Evolutionary conservation across 1,140 invertebrate species (phyloP).

Genomic region (Bradysia coprophila): DNA sequence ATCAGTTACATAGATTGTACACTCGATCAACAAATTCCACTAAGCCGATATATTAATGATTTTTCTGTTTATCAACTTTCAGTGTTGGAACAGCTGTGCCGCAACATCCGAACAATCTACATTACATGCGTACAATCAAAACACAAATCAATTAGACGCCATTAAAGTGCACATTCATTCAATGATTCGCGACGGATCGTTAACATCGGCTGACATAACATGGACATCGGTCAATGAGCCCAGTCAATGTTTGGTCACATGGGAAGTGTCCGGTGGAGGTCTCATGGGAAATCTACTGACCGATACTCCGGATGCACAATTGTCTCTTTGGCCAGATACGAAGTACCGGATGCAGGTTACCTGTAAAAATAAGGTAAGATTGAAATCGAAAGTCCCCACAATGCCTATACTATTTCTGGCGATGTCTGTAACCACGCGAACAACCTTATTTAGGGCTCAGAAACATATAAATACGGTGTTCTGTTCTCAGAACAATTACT

Average conservation of each 20-base stretch:
- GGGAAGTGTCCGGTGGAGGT: constrained; percentile 27
- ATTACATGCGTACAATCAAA: background rate
- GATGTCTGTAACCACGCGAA: too few relatives aligned
- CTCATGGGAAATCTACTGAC: constrained; percentile 29
- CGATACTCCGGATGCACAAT: constrained; percentile 23
- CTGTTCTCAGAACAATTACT: too few relatives aligned
- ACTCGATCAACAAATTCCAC: too few relatives aligned
- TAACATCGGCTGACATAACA: constrained; percentile 8
- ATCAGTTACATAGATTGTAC: too few relatives aligned
- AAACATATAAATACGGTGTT: too few relatives aligned
- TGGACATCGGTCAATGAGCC: constrained; percentile 8
- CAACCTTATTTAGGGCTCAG: too few relatives aligned
- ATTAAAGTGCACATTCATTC: constrained; percentile 3
- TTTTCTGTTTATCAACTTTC: too few relatives aligned
- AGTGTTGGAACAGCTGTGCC: constrained; percentile 10
- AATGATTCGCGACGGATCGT: constrained; percentile 6
- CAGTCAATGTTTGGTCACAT: constrained; percentile 25
- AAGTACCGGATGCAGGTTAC: constrained; percentile 24
- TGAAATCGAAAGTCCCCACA: background rate
- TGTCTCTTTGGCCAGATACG: constrained; percentile 27
- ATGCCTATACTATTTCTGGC: too few relatives aligned
- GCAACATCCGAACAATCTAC: background rate
- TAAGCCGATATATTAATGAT: too few relatives aligned
- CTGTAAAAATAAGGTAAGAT: constrained; percentile 6
- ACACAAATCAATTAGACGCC: constrained; percentile 6